Evolutionary conservation across 2,888 invertebrate species (phyloP).

Genomic region (Folsomia manolachei): DNA sequence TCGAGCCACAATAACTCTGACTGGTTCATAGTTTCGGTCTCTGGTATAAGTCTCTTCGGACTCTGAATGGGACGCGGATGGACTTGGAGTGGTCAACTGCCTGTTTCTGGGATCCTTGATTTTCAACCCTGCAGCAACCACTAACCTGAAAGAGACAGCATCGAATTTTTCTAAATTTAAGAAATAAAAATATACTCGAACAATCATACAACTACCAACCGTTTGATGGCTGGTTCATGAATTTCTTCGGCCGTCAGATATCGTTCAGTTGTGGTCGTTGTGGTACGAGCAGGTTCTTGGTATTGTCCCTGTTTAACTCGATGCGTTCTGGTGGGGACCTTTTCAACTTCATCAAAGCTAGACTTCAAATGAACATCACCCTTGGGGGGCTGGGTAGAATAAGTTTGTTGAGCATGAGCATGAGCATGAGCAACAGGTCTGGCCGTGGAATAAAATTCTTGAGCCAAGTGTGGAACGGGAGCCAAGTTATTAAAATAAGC

Average conservation of each 20-base stretch:
- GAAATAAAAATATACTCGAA: too few species aligned
- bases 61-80: background rate
- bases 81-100: background rate
- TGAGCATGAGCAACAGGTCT: too few species aligned
- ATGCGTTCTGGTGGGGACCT: background rate
- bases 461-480: slow-evolving; percentile 10
- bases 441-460: background rate
- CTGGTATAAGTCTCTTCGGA: background rate
- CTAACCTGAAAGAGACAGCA: too few species aligned
- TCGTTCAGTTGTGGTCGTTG: background rate
- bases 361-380: background rate
- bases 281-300: background rate
- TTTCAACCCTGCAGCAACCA: slow-evolving; percentile 8
- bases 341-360: background rate
- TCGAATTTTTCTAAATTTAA: too few species aligned
- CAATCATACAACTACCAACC: too few species aligned
- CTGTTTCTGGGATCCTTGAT: slow-evolving; percentile 9
- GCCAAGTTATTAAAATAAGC: slow-evolving; percentile 24
- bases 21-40: background rate
- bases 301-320: background rate
- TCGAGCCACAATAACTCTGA: slow-evolving; percentile 4
- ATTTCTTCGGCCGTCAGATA: background rate
- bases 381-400: background rate
- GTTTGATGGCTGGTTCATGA: background rate
- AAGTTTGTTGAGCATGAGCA: too few species aligned